Evolutionary conservation across 2,797 vertebrate genomes (phyloP), one percentile per base, ranked within the genome.

Genomic region (Rhinichthys osculus): DNA sequence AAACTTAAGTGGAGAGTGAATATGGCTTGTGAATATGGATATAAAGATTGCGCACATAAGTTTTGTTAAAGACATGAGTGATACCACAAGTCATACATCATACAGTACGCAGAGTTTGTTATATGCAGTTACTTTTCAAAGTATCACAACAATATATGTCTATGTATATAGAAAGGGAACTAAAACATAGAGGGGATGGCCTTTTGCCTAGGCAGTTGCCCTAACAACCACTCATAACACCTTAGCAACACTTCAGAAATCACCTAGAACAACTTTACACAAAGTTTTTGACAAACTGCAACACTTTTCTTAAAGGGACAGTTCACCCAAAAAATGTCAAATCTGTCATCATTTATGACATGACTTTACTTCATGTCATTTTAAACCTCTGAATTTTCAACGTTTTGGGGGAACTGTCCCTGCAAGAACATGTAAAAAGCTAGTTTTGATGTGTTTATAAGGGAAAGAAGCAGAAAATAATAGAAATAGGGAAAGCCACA

Each of bases 81-180:
- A 57, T n/a, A 40, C 21, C 47, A 70, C 5, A 64, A 79, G 52
- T 74, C 16, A 74, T 30, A 73, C n/a, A 62, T 62, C 59, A 62
- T 17, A 33, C 30, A 33, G 64, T 57, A 10, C 9, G 5, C 23
- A 59, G 21, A 57, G 54, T 59, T 23, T 57, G 21, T 21, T 57
- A 23, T n/a, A 9, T 59, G 23, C 8, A 4, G 62, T 66, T 33
- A 64, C 14, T 66, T 66, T 69, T 38, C 35, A 0, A 23, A 38
- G 35, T 9, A 69, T 21, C 3, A 11, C 62, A 66, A 14, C 64
- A 66, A n/a, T n/a, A 50, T 50, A 50, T 50, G 47, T 50, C 16
- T 50, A 50, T 50, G 16, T 50, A 50, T 50, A 16, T 50, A 50
- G 1, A 50, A 4, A 50, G 10, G 10, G 10, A 44, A 44, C 42